Evolutionary conservation across 1,140 invertebrate species (phyloP), one percentile per base, ranked within the genome.

Genomic region (Drosophila teissieri): DNA sequence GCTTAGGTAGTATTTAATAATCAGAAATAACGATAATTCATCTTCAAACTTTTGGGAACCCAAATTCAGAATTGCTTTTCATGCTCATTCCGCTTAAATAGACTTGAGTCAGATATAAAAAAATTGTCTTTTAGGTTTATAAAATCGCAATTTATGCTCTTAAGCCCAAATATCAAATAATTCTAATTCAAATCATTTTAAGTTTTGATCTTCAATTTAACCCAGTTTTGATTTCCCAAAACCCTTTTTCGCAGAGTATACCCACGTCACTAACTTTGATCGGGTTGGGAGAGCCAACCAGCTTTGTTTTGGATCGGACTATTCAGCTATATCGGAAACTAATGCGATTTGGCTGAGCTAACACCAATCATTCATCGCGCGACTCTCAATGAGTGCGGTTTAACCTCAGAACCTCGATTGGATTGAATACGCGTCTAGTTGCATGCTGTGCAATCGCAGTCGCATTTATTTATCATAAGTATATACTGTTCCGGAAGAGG

Each of bases 331-430:
- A 65, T 64, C 46, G 51, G 34, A 42, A 73, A 31, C 46, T 44
- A 15, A 46, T 37, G 42, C 6, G 17, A 42, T 54, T 39, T 17
- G 8, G 31, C 36, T 40, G 45, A 49, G 37, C 31, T 12, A 31
- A 62, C 11, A 60, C 24, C 22, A 46, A 53, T 51, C 63, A 85
- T 80, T 85, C 52, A 70, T 46, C 45, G 78, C 45, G 49, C 27
- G 42, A 34, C 40, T 45, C 78, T 67, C 78, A 48, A 36, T 34
- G 64, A 60, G 58, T 51, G 42, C 58, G 69, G 83, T 75, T 19
- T 52, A 36, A 42, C 19, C 52, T 40, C 24, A 11, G 22, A 17
- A 34, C 48, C 42, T 31, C 48, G 54, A 36, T 8, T 62, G 58
- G 17, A 37, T 12, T 22, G 14, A 17, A 19, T 19, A 15, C n/a